phyloP scores from a whole-genome alignment of 2,888 invertebrate genomes.

The Orchestes rusci region DNA sequence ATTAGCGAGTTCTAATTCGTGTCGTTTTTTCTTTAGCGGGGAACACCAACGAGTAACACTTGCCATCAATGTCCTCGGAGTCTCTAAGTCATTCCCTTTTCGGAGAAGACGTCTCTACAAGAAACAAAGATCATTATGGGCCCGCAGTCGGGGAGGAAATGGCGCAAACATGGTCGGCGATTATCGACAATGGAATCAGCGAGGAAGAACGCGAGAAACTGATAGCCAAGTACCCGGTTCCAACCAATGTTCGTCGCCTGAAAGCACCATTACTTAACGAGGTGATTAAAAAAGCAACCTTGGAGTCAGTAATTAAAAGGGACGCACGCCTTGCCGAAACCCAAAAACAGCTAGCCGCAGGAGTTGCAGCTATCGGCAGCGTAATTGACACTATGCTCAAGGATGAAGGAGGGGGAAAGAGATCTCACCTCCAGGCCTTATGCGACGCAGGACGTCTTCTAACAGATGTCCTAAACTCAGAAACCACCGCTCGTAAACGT shows the following conservation, averaged over 20 bases:
- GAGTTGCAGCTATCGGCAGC: too few species aligned
- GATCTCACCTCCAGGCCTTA: slow-evolving; percentile 1
- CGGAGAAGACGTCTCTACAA: too few species aligned
- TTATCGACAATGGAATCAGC: neutral
- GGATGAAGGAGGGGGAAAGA: neutral
- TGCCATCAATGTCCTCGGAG: neutral
- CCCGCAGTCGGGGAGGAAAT: too few species aligned
- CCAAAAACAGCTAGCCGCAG: neutral
- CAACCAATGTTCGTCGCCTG: neutral
- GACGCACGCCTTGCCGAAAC: neutral
- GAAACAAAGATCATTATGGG: too few species aligned
- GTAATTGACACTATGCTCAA: neutral
- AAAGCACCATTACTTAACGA: neutral
- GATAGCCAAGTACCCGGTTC: neutral
- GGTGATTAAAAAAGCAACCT: neutral
- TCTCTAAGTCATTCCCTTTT: neutral
- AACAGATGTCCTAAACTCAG: neutral
- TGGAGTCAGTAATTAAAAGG: neutral
- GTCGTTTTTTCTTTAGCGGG: neutral
- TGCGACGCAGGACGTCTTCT: neutral
- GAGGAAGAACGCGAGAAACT: neutral
- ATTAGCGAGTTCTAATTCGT: neutral
- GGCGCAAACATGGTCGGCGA: too few species aligned
- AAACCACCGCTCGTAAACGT: too few species aligned
- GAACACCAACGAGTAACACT: neutral